A percentile compares a stretch with the other conserved stretches of the same genome.
Evolutionary conservation across 2,113 vertebrate genomes (phyloP).

Genomic region (Camelus bactrianus): DNA sequence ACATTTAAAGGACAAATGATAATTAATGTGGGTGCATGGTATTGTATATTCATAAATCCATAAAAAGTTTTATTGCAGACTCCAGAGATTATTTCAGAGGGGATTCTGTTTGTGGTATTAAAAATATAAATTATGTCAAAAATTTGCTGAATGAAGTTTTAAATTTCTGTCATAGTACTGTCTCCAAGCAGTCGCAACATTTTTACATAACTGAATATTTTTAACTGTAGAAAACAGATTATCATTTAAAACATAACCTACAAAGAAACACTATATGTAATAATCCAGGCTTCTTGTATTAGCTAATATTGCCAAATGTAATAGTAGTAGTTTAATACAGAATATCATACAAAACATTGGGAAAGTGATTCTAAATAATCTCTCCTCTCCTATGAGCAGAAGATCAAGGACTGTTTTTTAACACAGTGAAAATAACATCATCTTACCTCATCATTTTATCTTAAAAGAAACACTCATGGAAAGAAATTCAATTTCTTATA

Average conservation of each 20-base stretch:
- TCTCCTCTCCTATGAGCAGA: neutral
- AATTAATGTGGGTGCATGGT: neutral
- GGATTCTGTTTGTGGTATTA: neutral
- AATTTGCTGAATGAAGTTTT: constrained; percentile 25
- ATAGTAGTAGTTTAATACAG: neutral
- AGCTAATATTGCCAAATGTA: constrained; percentile 5
- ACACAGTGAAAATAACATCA: neutral
- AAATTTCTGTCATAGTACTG: constrained; percentile 26
- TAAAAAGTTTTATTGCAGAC: neutral
- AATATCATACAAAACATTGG: neutral
- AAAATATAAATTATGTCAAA: constrained; percentile 10
- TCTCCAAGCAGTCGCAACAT: constrained; percentile 9
- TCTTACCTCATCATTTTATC: neutral
- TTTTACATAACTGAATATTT: constrained; percentile 19
- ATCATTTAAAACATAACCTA: neutral
- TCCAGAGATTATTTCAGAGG: neutral
- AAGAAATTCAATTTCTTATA: neutral
- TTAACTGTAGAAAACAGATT: neutral
- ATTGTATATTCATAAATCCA: neutral
- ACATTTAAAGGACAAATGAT: neutral
- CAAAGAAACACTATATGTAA: neutral
- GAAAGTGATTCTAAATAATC: neutral
- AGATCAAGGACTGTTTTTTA: constrained; percentile 43
- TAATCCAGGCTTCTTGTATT: neutral
- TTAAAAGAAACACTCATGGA: neutral